Evolutionary conservation across 2,888 invertebrate species (phyloP).

Genomic region (Boloria selene): DNA sequence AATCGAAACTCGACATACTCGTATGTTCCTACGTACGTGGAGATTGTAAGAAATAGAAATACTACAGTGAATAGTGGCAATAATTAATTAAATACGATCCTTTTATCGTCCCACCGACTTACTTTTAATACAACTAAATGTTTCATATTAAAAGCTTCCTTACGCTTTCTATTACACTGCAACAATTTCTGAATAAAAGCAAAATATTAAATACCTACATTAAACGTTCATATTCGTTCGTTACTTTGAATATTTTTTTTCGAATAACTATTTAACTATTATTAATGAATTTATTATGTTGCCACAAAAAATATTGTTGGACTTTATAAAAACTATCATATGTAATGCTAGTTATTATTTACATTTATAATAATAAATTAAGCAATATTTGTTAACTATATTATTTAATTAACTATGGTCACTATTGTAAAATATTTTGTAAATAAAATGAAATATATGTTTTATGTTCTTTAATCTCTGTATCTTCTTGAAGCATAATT

Average conservation of each 20-base stretch:
- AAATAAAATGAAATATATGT: constrained; percentile 5
- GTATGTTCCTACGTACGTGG: constrained; percentile 65
- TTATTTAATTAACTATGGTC: neutral
- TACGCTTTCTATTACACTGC: no score
- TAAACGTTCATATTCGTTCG: no score
- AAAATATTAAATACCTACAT: no score
- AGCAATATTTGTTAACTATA: neutral
- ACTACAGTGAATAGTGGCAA: constrained; percentile 24
- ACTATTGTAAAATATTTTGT: neutral
- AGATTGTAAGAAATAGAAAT: constrained; percentile 66
- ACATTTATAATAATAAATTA: constrained; percentile 11
- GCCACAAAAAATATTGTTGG: no score
- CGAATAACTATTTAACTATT: no score
- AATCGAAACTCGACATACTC: constrained; percentile 53
- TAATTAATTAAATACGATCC: constrained; percentile 20
- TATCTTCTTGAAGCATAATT: no score
- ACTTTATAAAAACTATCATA: neutral
- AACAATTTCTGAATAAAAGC: no score
- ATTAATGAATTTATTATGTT: no score
- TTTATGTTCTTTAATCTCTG: neutral
- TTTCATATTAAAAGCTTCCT: no score
- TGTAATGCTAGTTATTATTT: constrained; percentile 13
- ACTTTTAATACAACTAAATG: neutral
- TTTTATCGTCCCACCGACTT: constrained; percentile 25
- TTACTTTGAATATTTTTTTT: no score